Base-by-base conservation (phyloP, 2,113 vertebrate species). In the Prionailurus viverrinus region DNA sequence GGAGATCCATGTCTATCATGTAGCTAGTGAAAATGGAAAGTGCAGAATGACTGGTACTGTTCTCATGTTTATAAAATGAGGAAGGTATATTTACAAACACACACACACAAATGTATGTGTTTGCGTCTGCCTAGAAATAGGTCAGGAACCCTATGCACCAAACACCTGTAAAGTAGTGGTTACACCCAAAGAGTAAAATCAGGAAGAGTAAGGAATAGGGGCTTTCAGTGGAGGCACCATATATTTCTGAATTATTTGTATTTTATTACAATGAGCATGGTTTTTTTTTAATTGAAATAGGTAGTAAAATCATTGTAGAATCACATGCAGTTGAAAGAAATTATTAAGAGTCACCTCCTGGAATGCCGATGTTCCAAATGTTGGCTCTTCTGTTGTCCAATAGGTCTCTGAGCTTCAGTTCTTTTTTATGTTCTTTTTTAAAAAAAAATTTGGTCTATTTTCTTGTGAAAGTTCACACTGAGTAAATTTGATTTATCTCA, bases 1-100 rank as follows among this genome's bases (percentile, higher is more conserved):
- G 18, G 74, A 73, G 58, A 45, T 79, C 89, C 51, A 95, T 89
- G 5, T 63, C 58, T 89, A 7, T 74, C 84, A 45, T n/a, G 4
- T 68, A 80, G 91, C 73, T 74, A 91, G 21, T 94, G 71, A 94
- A 82, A 92, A 88, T 41, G 36, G 13, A 55, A 90, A 93, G 23
- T 68, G 27, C 25, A 51, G 51, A 92, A 79, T 51, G 71, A 74
- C 68, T 71, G 14, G n/a, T 55, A 48, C 7, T 86, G 2, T 45
- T 87, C 51, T 79, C 21, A 51, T 84, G n/a, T 92, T 73, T 89
- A 76, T 93, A 78, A 79, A 93, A 45, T 45, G 31, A 94, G 21
- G 71, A 68, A 53, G 5, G 9, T 33, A 36, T 91, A 31, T 78
- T 12, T 88, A 61, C 84, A 93, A 89, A 68, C 89, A 31, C 1